These are phyloP conservation scores for Popillia japonica DNA, from an alignment of 1,140 invertebrate species.

Conservation along the genomic window DNA sequence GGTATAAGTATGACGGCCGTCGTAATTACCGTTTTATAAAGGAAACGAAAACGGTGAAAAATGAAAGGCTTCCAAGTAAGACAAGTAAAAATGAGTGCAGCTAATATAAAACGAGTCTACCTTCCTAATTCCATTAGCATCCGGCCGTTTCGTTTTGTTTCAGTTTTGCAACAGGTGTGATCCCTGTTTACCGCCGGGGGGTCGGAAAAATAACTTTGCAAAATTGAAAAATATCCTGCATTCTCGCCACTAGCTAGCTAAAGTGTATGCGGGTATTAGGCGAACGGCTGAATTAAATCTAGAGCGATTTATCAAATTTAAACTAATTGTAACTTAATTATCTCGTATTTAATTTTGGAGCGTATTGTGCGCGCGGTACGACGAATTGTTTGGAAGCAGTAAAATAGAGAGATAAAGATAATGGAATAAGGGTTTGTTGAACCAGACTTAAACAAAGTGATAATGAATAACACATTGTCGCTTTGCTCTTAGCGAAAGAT, in stretches of 20 bases:
- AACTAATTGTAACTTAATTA: constrained; percentile 9
- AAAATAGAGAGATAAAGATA: neutral
- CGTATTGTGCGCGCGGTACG: neutral
- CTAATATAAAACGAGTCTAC: neutral
- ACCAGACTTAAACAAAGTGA: neutral
- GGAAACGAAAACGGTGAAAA: neutral
- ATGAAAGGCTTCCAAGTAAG: neutral
- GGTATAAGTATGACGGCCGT: too few relatives aligned
- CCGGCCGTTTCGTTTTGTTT: neutral
- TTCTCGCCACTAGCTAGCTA: neutral
- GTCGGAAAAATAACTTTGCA: neutral
- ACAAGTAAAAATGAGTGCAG: neutral
- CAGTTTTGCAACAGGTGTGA: neutral
- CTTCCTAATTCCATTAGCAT: constrained; percentile 8
- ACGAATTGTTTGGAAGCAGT: neutral
- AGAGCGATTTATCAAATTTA: neutral
- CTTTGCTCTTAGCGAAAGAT: neutral
- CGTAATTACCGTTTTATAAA: neutral
- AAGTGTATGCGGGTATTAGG: too few relatives aligned
- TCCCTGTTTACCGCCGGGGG: neutral
- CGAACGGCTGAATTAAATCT: neutral
- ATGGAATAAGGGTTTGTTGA: neutral
- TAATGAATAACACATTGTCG: neutral
- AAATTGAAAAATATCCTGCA: neutral
- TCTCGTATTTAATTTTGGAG: neutral